phyloP scores from a whole-genome alignment of 2,797 vertebrate genomes.

The Coluber constrictor region DNA sequence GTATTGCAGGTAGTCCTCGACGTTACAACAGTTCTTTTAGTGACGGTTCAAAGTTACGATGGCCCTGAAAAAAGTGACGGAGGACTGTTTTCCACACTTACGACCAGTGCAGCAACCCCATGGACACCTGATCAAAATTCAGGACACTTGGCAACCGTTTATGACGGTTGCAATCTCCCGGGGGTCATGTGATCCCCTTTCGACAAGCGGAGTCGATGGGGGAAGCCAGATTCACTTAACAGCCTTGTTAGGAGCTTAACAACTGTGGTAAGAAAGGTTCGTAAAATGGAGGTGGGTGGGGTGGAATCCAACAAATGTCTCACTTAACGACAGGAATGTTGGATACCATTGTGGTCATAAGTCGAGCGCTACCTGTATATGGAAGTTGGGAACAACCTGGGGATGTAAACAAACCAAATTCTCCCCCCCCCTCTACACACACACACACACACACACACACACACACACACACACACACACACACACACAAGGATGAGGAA shows the following conservation, averaged over 20 bases:
- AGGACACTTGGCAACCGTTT: neutral
- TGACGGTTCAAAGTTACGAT: neutral
- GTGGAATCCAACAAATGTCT: neutral
- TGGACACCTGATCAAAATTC: neutral
- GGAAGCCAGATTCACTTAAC: neutral
- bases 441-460: too few species aligned
- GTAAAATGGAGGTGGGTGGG: neutral
- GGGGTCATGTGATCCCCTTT: neutral
- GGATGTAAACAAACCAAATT: neutral
- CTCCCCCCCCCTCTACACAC: fast-evolving
- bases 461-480: too few species aligned
- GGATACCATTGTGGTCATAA: neutral
- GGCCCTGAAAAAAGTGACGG: neutral
- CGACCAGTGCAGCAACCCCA: fast-evolving
- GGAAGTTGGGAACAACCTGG: neutral
- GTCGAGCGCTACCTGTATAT: neutral
- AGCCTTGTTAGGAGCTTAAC: neutral
- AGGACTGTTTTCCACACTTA: neutral
- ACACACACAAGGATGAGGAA: neutral
- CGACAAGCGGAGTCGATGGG: too few species aligned
- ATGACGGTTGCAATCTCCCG: neutral
- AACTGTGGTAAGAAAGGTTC: neutral
- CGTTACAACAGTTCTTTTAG: neutral
- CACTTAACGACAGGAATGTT: neutral
- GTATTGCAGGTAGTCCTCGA: neutral